phyloP scores from a whole-genome alignment of 2,113 vertebrate genomes.

The Laticauda colubrina region DNA sequence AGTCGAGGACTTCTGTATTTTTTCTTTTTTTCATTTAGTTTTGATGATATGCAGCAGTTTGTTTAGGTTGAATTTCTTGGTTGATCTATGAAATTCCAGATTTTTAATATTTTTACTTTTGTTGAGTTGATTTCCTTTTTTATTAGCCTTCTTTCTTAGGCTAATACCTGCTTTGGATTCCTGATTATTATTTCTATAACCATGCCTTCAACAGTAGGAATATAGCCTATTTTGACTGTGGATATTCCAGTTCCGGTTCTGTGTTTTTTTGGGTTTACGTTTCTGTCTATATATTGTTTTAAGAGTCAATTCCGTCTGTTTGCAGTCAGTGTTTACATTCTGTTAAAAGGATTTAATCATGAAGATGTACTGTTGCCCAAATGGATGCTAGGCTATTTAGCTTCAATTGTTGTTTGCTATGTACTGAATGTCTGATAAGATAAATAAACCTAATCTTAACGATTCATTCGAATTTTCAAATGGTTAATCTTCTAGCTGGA shows the following conservation, averaged over 20 bases:
- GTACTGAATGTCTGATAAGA: neutral
- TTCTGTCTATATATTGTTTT: neutral
- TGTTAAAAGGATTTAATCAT: neutral
- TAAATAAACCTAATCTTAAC: neutral
- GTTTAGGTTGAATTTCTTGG: neutral
- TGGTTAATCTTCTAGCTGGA: neutral
- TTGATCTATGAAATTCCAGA: neutral
- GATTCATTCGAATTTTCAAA: neutral
- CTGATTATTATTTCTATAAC: neutral
- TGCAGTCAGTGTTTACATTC: neutral
- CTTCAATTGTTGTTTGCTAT: neutral
- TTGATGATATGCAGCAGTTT: neutral
- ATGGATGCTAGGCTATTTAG: neutral
- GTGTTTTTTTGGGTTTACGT: neutral
- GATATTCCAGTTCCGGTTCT: neutral
- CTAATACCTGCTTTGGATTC: neutral
- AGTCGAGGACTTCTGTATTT: neutral
- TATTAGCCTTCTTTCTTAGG: neutral
- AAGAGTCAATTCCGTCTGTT: neutral
- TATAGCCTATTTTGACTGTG: neutral
- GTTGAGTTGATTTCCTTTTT: neutral
- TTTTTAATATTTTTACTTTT: too few relatives aligned
- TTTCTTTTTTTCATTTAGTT: neutral
- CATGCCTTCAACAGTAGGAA: neutral
- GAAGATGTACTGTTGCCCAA: neutral